A percentile compares a stretch with the other conserved stretches of the same genome.
These are phyloP conservation scores for Drosophila lini DNA, from an alignment of 1,140 invertebrate species.

Conservation along the genomic window DNA sequence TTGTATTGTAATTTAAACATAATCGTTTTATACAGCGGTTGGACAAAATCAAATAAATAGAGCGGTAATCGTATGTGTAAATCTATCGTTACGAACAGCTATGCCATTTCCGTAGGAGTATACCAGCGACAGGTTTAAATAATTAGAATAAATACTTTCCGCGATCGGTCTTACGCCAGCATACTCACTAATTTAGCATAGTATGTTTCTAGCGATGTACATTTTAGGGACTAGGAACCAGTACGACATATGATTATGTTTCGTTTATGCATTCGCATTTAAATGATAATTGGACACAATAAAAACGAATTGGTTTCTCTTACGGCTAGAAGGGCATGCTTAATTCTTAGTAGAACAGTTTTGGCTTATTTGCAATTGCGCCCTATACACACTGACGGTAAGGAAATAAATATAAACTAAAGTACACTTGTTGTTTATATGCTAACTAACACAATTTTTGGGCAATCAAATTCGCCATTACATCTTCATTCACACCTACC, in stretches of 20 bases:
- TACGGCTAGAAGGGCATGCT: slow-evolving; percentile 32
- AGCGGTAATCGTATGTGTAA: slow-evolving; percentile 35
- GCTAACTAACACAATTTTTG: slow-evolving; percentile 26
- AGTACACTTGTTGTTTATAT: slow-evolving; percentile 18
- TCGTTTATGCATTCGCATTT: slow-evolving; percentile 14
- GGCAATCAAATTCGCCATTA: slow-evolving; percentile 14
- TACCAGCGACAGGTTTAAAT: slow-evolving; percentile 59
- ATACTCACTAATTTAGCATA: slow-evolving; percentile 63
- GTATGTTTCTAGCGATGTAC: slow-evolving; percentile 59
- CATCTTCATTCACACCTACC: slow-evolving; percentile 16
- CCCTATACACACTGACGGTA: slow-evolving; percentile 31
- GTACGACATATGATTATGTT: slow-evolving; percentile 69
- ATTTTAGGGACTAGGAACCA: slow-evolving; percentile 76
- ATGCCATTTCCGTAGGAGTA: slow-evolving; percentile 59
- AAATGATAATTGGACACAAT: slow-evolving; percentile 41
- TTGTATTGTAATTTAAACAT: slow-evolving; percentile 53
- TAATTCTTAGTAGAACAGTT: slow-evolving; percentile 50
- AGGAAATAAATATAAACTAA: slow-evolving; percentile 36
- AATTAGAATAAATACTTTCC: slow-evolving; percentile 78
- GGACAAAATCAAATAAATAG: slow-evolving; percentile 48
- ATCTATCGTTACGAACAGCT: slow-evolving; percentile 59
- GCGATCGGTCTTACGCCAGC: slow-evolving; percentile 33
- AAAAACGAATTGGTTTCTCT: slow-evolving; percentile 32
- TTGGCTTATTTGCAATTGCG: slow-evolving; percentile 52
- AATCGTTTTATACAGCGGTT: slow-evolving; percentile 56